phyloP scores from a whole-genome alignment of 2,888 invertebrate genomes.

The Acrobasis consociella region DNA sequence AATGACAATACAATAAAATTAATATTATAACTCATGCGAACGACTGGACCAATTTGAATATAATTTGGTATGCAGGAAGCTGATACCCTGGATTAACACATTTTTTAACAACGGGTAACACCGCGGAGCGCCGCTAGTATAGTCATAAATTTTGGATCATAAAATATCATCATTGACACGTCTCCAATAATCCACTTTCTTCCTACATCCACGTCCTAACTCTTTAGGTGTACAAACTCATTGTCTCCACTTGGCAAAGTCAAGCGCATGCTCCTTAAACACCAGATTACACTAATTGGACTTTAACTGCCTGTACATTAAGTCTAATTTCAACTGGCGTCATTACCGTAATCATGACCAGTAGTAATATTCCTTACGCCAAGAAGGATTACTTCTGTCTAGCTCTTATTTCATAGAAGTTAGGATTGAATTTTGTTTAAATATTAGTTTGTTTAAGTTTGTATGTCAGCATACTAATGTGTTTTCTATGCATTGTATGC shows the following conservation, averaged over 20 bases:
- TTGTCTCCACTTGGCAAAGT: conserved; percentile 57
- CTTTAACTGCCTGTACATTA: conserved; percentile 21
- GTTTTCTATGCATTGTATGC: conserved; percentile 55
- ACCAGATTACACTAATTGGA: conserved; percentile 28
- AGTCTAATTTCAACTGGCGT: conserved; percentile 29
- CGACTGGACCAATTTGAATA: too few species aligned
- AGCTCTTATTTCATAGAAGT: neutral
- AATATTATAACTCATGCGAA: too few species aligned
- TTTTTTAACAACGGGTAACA: too few species aligned
- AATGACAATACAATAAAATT: too few species aligned
- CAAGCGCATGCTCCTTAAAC: conserved; percentile 39
- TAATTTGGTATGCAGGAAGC: too few species aligned
- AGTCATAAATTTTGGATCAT: too few species aligned
- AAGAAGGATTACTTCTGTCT: neutral
- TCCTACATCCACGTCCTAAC: conserved; percentile 43
- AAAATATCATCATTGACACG: too few species aligned
- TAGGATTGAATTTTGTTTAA: conserved; percentile 30
- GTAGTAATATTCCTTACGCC: conserved; percentile 40
- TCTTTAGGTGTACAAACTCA: conserved; percentile 50
- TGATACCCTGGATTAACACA: too few species aligned
- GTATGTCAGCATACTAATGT: conserved; percentile 16
- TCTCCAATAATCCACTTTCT: conserved; percentile 26
- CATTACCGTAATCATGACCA: conserved; percentile 28
- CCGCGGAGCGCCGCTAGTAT: too few species aligned
- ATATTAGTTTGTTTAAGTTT: neutral